Percentiles rank a stretch among this genome's conserved stretches.
These are phyloP conservation scores for Parascotia fuliginaria DNA, from an alignment of 2,888 invertebrate species.

Conservation along the genomic window DNA sequence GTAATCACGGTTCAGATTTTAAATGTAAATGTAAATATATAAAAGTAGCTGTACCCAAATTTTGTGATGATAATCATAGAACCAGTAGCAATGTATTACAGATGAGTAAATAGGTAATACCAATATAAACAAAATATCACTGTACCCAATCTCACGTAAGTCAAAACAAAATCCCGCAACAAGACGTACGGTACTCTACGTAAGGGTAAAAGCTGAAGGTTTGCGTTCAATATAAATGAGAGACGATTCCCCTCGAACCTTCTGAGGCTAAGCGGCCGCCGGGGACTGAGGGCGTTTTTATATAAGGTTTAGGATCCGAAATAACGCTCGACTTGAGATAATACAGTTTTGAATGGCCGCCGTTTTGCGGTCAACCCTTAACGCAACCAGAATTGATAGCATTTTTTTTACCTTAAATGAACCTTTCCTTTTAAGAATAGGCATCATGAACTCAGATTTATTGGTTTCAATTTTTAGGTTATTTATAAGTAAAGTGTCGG, in stretches of 20 bases:
- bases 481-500: no score
- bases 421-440: no score
- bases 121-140: constrained; percentile 32
- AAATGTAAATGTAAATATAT: no score
- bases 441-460: no score
- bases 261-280: constrained; percentile 72
- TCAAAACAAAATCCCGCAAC: constrained; percentile 33
- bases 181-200: constrained; percentile 30
- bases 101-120: no score
- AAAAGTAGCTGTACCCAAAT: no score
- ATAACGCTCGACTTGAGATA: constrained; percentile 59
- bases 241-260: constrained; percentile 70
- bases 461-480: no score
- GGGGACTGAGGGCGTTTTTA: constrained; percentile 70
- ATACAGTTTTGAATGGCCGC: constrained; percentile 59
- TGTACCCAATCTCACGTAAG: constrained; percentile 25
- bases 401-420: constrained; percentile 30
- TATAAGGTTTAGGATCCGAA: constrained; percentile 58
- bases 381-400: constrained; percentile 40
- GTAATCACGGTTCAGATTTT: no score
- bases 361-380: constrained; percentile 46
- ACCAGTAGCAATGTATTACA: no score
- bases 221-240: constrained; percentile 78
- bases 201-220: constrained; percentile 51
- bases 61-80: no score